Evolutionary conservation across 2,797 vertebrate species (phyloP), one percentile per base, ranked within the genome.

Genomic region (Lycodopsis pacificus): DNA sequence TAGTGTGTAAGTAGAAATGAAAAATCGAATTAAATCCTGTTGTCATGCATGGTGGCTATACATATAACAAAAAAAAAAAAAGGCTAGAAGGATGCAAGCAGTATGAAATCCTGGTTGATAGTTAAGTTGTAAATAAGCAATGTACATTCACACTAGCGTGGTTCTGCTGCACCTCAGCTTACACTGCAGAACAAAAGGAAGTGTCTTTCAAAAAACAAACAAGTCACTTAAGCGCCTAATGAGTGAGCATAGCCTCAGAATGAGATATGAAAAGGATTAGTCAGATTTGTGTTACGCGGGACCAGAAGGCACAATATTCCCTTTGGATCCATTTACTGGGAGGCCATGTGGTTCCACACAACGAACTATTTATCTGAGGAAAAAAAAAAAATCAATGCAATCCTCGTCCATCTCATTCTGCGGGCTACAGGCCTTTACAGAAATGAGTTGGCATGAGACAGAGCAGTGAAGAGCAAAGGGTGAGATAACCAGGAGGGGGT

Each of bases 221-320:
- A 73, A 73, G 40, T 70, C 53, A 79, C 62, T 71, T 63, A 77
- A 79, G 48, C 46, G 49, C 63, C 48, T 65, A 36, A 71, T 30
- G 56, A 56, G 67, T 8, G 34, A 72, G 15, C 9, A 38, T 22
- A 44, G 73, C 58, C 44, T 36, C 67, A 74, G 34, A 80, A 78
- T 44, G 51, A 72, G 61, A 77, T 40, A 58, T 81, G 11, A 63
- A 81, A 78, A 76, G 38, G 70, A 72, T 70, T 53, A 78, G 40
- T 72, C 62, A 51, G 64, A 84, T 76, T 76, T 86, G 66, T 79
- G 59, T 81, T 65, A 81, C 76, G 80, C 76, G 57, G 78, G 67
- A 85, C 74, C 75, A 86, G 82, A 90, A 93, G 88, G 91, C 84
- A 92, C 85, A 71, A 49, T 25, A 68, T 81, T 90, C 63, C 62